Evolutionary conservation across 2,113 vertebrate genomes (phyloP).

Genomic region (Vulpes vulpes): DNA sequence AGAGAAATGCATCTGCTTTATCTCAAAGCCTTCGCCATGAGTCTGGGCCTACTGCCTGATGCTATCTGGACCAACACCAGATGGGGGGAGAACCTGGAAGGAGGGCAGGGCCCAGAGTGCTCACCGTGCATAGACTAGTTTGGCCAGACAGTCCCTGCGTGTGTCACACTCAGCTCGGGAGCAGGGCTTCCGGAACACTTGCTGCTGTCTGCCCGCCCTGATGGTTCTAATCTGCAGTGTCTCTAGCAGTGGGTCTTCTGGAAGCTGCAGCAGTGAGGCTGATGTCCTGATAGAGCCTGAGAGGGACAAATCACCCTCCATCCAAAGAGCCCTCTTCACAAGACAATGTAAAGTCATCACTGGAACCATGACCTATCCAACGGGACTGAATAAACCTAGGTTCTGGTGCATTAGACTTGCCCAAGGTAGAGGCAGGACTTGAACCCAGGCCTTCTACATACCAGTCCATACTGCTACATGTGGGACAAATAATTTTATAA

Average conservation of each 20-base stretch:
- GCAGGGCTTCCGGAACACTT: conserved; percentile 93
- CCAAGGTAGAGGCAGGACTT: neutral
- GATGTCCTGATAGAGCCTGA: conserved; percentile 89
- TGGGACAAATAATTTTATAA: conserved; percentile 31
- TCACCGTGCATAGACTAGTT: conserved; percentile 94
- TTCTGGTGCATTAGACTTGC: neutral
- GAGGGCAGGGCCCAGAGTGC: conserved; percentile 25
- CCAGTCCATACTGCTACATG: neutral
- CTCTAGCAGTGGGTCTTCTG: conserved; percentile 87
- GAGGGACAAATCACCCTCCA: conserved; percentile 16
- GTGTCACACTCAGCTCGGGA: conserved; percentile 91
- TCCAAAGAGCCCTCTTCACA: neutral
- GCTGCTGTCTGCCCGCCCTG: conserved; percentile 93
- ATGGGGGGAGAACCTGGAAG: neutral
- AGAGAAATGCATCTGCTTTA: neutral
- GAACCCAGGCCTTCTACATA: neutral
- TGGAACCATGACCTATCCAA: neutral
- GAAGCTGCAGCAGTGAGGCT: conserved; percentile 90
- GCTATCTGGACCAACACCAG: conserved; percentile 21
- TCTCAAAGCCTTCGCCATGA: neutral
- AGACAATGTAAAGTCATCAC: neutral
- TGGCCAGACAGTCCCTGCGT: conserved; percentile 97
- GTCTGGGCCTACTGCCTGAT: neutral
- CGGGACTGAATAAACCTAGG: neutral
- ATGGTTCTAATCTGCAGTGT: conserved; percentile 91